Evolutionary conservation across 2,797 vertebrate genomes (phyloP).

Genomic region (Notamacropus eugenii): DNA sequence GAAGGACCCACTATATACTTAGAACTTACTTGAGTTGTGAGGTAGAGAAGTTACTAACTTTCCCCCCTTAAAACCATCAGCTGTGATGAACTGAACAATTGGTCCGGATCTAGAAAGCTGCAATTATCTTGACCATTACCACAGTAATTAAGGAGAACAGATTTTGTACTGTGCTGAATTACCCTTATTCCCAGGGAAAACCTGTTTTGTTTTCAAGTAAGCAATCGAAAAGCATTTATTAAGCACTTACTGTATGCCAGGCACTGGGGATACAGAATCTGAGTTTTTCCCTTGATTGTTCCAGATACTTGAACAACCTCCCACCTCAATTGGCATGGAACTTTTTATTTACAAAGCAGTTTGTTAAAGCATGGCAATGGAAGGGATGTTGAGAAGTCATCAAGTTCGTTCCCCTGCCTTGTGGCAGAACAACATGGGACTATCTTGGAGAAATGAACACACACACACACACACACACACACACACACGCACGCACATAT

Average conservation of each 20-base stretch:
- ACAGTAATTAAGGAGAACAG: background rate
- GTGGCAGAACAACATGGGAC: background rate
- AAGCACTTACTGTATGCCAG: background rate
- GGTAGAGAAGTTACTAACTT: background rate
- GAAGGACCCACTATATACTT: background rate
- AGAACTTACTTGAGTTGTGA: background rate
- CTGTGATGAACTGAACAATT: background rate
- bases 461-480: background rate
- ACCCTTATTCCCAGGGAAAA: background rate
- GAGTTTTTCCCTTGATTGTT: background rate
- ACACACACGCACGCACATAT: background rate
- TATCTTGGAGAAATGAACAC: background rate
- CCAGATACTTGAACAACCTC: background rate
- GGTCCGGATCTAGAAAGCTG: background rate
- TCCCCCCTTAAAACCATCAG: background rate
- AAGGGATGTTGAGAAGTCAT: background rate
- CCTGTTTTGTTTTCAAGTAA: background rate
- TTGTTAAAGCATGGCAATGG: background rate
- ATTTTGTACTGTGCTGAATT: background rate
- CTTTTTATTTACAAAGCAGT: background rate
- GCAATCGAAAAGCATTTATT: background rate
- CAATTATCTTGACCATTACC: background rate
- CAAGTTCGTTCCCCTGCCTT: background rate
- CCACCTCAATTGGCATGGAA: background rate
- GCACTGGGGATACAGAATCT: background rate